Evolutionary conservation across 1,140 invertebrate genomes (phyloP), one percentile per base, ranked within the genome.

Genomic region (Bombus picipes): DNA sequence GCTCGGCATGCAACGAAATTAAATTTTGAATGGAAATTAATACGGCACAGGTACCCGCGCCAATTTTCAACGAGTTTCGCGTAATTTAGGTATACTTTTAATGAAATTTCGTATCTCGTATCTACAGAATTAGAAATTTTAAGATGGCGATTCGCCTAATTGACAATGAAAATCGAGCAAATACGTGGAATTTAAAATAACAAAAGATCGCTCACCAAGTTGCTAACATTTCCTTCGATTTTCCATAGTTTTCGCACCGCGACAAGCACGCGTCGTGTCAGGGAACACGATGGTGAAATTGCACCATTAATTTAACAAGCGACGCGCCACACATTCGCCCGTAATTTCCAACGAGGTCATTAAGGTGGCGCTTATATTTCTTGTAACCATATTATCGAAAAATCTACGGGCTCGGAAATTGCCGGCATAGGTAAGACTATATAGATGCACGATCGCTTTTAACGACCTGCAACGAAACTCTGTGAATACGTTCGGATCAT

Each of bases 291-390:
- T 57, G 72, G 53, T 62, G 80, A 91, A 91, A 91, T 91, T 91
- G 83, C 83, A 15, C 83, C 87, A 91, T 91, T 91, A 91, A 91
- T 91, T 91, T 91, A 89, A 86, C 87, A 53, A 83, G 76, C 79
- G 68, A 89, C 81, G 43, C 59, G 84, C 74, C 79, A 75, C 84
- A 78, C 85, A 82, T 85, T 89, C 78, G 79, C 39, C 85, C 53
- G 78, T 88, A 91, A 91, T 90, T 91, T 90, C 70, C 81, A 79
- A 41, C 32, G 8, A 53, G 57, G 78, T 43, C 79, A 83, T 88
- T 88, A 88, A 66, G 71, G 85, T 18, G 81, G 1, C 43, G 81
- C 74, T 83, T 77, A 34, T 83, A 83, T 83, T 83, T 84, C 85
- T 83, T 77, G 47, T 86, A 83, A 86, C 76, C 73, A 73, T 25